phyloP scores from a whole-genome alignment of 2,797 vertebrate genomes.

The Poeciliopsis infans region DNA sequence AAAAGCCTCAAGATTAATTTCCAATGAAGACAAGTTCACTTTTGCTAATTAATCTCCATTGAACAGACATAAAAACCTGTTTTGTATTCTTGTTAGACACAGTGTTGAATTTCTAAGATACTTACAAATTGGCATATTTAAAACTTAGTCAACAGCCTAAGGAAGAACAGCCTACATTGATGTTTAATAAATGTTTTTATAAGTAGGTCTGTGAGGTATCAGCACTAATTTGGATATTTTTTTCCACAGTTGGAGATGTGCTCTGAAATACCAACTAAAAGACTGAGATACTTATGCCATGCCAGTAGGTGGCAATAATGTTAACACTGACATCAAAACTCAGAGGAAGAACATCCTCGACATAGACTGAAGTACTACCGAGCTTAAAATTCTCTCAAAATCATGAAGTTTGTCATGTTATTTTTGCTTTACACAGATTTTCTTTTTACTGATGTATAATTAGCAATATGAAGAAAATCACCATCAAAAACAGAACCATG shows the following conservation, averaged over 20 bases:
- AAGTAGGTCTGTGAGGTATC: not conserved
- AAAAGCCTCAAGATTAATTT: conserved; percentile 30
- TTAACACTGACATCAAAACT: not conserved
- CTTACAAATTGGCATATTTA: not conserved
- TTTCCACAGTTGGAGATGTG: not conserved
- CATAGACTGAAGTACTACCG: not conserved
- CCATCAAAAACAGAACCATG: not conserved
- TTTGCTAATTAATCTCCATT: conserved; percentile 9
- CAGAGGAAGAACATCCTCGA: not conserved
- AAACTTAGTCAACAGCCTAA: not conserved
- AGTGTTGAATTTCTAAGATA: not conserved
- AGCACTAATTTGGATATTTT: not conserved
- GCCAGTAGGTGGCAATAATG: not conserved
- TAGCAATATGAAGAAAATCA: not conserved
- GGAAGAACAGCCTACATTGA: not conserved
- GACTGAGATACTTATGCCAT: not conserved
- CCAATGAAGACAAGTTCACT: conserved; percentile 15
- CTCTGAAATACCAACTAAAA: not conserved
- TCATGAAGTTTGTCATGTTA: not conserved
- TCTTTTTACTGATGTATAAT: not conserved
- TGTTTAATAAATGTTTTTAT: not conserved
- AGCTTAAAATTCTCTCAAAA: not conserved
- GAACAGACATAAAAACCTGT: conserved; percentile 6
- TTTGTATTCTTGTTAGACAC: not conserved
- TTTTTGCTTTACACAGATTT: not conserved